A percentile compares a stretch with the other conserved stretches of the same genome.
These are phyloP conservation scores for Drosophila pallidifrons DNA, from an alignment of 1,140 invertebrate species.

Conservation along the genomic window DNA sequence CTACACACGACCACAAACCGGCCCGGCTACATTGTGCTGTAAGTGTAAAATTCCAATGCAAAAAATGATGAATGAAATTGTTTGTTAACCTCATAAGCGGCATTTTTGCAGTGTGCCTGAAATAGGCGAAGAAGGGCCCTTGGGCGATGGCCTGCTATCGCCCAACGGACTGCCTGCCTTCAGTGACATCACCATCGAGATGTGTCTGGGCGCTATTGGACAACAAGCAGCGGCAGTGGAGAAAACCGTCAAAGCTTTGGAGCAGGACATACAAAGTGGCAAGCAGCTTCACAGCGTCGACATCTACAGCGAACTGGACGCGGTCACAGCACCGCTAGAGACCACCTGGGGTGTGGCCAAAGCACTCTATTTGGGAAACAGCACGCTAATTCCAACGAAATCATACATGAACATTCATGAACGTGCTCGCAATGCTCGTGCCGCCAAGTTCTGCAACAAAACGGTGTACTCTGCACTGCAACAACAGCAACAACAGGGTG, in stretches of 20 bases:
- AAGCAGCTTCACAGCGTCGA: conserved; percentile 87
- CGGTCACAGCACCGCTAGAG: conserved; percentile 89
- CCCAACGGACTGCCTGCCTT: conserved; percentile 92
- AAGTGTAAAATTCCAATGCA: conserved; percentile 37
- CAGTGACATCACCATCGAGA: conserved; percentile 91
- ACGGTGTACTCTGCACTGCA: conserved; percentile 90
- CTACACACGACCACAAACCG: conserved; percentile 62
- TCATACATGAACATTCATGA: conserved; percentile 91
- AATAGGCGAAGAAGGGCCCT: conserved; percentile 92
- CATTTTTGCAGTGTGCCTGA: conserved; percentile 91
- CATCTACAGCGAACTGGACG: conserved; percentile 92
- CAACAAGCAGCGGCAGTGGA: conserved; percentile 94
- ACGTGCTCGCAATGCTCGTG: conserved; percentile 88
- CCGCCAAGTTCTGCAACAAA: conserved; percentile 88
- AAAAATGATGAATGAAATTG: background rate
- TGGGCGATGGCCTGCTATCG: conserved; percentile 91
- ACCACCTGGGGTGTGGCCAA: conserved; percentile 95
- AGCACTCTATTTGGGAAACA: conserved; percentile 92
- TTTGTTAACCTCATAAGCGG: background rate
- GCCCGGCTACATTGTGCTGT: conserved; percentile 81
- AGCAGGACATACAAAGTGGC: conserved; percentile 70
- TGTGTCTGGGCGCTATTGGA: conserved; percentile 92
- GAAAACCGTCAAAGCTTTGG: conserved; percentile 87
- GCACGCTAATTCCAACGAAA: conserved; percentile 91
- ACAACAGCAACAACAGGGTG: conserved; percentile 47